Base-by-base conservation (phyloP, 1,140 invertebrate genomes). In the Drosophila setifemur region DNA sequence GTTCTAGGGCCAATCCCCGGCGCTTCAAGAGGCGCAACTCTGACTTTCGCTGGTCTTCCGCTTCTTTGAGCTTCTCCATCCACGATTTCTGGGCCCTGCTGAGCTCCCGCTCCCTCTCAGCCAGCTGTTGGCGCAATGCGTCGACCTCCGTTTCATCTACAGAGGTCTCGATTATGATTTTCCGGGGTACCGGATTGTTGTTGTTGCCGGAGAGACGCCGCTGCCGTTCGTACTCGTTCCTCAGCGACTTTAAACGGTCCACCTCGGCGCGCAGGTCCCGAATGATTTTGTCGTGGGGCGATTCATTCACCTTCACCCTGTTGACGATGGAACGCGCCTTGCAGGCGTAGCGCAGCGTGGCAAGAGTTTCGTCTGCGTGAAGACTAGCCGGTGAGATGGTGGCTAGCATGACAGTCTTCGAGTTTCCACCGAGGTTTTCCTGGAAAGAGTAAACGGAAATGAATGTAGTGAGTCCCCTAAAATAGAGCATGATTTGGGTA, bases 241-340 rank as follows among this genome's bases (percentile, higher is more conserved):
- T 91, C 12, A 93, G 74, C 9, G 92, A 91, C 45, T 92, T 92
- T 2, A 96, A 88, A 29, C 93, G 91, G 53, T 94, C 92, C 21
- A 96, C 94, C 92, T 97, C 96, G 5, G 98, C 95, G 4, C 95
- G 91, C 11, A 97, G 92, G 74, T 96, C 96, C 37, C 95, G 91
- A 53, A 97, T 97, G 21, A 96, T 92, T 90, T 95, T 96, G 23
- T 96, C 95, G 77, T 96, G 96, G 0, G 95, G 93, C 91, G 97
- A 96, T 88, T 98, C 97, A 91, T 98, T 98, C 60, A 98, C 96
- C 28, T 96, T 97, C 0, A 97, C 97, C 76, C 97, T 96, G 89
- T 98, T 98, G 79, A 98, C 96, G 55, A 98, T 98, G 52, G 96
- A 95, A 81, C 97, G 94, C 0, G 97, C 97, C 82, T 96, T 94